phyloP scores from a whole-genome alignment of 2,113 vertebrate species.

The Charina bottae region DNA sequence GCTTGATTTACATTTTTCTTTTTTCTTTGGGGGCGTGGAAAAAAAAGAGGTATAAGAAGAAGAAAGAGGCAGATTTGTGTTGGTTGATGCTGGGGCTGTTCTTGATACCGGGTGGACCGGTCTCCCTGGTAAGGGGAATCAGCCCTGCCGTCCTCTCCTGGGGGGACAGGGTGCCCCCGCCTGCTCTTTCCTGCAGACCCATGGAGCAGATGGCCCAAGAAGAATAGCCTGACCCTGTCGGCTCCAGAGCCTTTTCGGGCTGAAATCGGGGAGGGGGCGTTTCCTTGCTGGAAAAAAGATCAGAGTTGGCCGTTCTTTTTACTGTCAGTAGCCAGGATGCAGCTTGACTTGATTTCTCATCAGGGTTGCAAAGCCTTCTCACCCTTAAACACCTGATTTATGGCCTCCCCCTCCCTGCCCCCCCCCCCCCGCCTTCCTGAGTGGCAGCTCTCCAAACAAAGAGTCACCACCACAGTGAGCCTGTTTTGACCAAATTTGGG shows the following conservation, averaged over 20 bases:
- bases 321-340: not conserved
- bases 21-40: too few relatives aligned
- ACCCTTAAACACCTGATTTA: not conserved
- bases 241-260: not conserved
- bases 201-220: not conserved
- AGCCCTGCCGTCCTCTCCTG: rapidly evolving
- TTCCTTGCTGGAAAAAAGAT: not conserved
- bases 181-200: rapidly evolving
- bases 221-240: not conserved
- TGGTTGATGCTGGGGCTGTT: rapidly evolving
- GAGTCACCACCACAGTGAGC: constrained; percentile 11
- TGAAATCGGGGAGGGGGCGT: not conserved
- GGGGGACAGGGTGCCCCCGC: not conserved
- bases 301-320: not conserved
- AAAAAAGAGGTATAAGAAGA: too few relatives aligned
- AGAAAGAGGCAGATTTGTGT: not conserved
- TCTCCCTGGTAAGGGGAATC: not conserved
- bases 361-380: not conserved
- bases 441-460: not conserved
- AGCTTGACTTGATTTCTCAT: not conserved
- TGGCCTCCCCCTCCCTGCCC: rapidly evolving
- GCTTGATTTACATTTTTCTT: too few relatives aligned
- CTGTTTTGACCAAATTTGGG: constrained; percentile 64
- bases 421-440: not conserved
- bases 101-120: not conserved